Conservation (phyloP, 2,113 vertebrate genomes). For the Xiphophorus maculatus region DNA sequence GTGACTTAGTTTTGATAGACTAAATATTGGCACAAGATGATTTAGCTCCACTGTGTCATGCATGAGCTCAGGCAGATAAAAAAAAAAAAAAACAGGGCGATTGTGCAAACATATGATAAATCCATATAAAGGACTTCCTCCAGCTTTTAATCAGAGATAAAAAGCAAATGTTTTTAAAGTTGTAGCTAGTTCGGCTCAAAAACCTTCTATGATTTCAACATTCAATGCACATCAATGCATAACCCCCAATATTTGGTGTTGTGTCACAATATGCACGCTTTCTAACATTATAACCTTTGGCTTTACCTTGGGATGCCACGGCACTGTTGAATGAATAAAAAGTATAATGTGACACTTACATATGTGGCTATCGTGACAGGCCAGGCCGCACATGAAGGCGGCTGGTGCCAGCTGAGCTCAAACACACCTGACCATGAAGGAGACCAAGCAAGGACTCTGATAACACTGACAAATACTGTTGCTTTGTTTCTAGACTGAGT, state of each 20-base stretch:
- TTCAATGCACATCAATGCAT: background rate
- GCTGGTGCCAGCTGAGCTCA: conserved; percentile 32
- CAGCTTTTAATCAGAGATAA: conserved; percentile 41
- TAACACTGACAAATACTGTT: conserved; percentile 51
- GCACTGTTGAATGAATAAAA: conserved; percentile 21
- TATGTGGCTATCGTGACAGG: conserved; percentile 21
- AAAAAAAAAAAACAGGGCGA: conserved; percentile 54
- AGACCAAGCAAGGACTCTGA: conserved; percentile 38
- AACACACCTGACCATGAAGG: conserved; percentile 45
- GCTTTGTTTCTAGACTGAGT: conserved; percentile 30
- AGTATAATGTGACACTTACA: conserved; percentile 4
- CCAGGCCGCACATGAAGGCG: conserved; percentile 36
- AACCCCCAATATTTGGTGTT: conserved; percentile 15
- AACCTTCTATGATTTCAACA: background rate
- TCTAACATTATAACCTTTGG: background rate
- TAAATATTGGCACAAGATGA: conserved; percentile 47
- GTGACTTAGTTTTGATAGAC: conserved; percentile 66
- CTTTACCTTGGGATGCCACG: background rate
- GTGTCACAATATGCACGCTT: conserved; percentile 11
- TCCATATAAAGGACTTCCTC: conserved; percentile 50
- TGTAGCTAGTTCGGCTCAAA: conserved; percentile 13
- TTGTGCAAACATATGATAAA: conserved; percentile 60
- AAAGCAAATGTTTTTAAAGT: conserved; percentile 28
- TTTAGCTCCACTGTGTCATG: conserved; percentile 56
- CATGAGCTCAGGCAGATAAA: conserved; percentile 48